Evolutionary conservation across 92 coral and sea anemone genomes (phyloP).

Genomic region (Metridium senile): DNA sequence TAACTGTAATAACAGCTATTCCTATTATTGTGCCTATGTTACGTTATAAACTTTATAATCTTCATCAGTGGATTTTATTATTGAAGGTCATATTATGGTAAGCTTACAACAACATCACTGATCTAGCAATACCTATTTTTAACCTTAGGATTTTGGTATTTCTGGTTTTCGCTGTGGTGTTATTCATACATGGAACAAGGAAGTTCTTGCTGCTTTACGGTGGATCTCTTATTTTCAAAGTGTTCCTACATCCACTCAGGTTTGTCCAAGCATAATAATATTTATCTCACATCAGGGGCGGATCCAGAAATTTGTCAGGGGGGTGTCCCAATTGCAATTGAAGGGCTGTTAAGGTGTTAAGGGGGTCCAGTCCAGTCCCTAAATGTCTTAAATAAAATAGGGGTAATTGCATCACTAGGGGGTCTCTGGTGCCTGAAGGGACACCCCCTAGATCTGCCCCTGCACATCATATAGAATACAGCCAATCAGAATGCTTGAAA

Average conservation of each 20-base stretch:
- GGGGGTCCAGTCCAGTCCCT: not conserved
- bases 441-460: too few relatives aligned
- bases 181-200: slow-evolving; percentile 72
- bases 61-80: too few relatives aligned
- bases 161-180: slow-evolving; percentile 92
- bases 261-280: slow-evolving; percentile 9
- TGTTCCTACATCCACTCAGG: slow-evolving; percentile 81
- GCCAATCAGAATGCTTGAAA: too few relatives aligned
- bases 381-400: too few relatives aligned
- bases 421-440: too few relatives aligned
- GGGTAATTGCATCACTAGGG: too few relatives aligned
- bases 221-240: slow-evolving; percentile 55
- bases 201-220: slow-evolving; percentile 50
- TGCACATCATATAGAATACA: too few relatives aligned
- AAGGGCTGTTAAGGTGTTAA: not conserved
- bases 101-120: not conserved
- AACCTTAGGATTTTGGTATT: slow-evolving; percentile 88
- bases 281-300: not conserved
- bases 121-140: not conserved
- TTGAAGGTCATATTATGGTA: not conserved
- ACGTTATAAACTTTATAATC: too few relatives aligned
- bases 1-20: too few relatives aligned
- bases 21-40: too few relatives aligned
- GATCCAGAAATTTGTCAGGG: too few relatives aligned
- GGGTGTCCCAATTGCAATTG: too few relatives aligned